Evolutionary conservation across 2,797 vertebrate genomes (phyloP), one percentile per base, ranked within the genome.

Genomic region (Gymnocypris eckloni): DNA sequence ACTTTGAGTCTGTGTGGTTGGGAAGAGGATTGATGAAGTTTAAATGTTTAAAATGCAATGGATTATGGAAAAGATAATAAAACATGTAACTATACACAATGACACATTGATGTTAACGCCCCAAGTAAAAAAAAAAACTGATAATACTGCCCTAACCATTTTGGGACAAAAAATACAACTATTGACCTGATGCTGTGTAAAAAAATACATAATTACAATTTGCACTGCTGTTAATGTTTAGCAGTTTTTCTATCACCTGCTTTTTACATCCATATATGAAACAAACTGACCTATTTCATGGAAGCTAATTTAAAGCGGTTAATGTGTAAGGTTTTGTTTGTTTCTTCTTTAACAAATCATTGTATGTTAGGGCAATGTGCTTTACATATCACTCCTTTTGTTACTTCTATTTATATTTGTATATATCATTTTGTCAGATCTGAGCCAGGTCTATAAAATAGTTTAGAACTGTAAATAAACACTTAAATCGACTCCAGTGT

Each of bases 381-480:
- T 87, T 86, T 84, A 86, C 88, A 88, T 88, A 91, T 92, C 91
- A 92, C 92, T 92, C 93, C 92, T 93, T 93, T 93, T 87, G 91
- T 94, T 93, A 93, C 91, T 91, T 92, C 90, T 91, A 93, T 92
- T 92, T 90, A 91, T 89, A 94, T 95, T 95, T 95, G 92, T 95
- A 95, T 92, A 88, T 91, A 92, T 93, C 92, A 94, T 94, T 90
- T 91, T 87, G 88, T 87, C 86, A 66, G 89, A 91, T 92, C 84
- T 92, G 89, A 89, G 86, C 79, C 89, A 87, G 91, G 92, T 94
- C 82, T 92, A 89, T 91, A 88, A 87, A 93, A 85, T 90, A 94
- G 90, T 91, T 93, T 91, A 93, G 88, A 92, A 92, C 89, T 94
- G 91, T 93, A 90, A 96, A 95, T 95, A 95, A 95, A 95, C 87